These are phyloP conservation scores for Perca fluviatilis DNA, from an alignment of 2,113 vertebrate species.

Conservation along the genomic window DNA sequence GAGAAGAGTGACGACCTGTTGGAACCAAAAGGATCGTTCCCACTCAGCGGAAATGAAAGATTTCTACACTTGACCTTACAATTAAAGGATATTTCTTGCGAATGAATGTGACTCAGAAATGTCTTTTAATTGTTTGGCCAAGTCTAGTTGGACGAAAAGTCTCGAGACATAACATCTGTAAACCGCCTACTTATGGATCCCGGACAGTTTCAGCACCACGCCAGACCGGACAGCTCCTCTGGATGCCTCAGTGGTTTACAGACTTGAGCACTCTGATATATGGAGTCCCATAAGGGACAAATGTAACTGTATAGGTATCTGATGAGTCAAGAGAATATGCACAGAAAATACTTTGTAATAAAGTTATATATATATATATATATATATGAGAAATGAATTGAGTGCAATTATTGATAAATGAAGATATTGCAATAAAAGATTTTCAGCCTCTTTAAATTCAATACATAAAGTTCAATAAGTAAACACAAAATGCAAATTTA, in stretches of 20 bases:
- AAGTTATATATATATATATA: no score
- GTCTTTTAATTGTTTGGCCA: constrained; percentile 87
- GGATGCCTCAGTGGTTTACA: not conserved
- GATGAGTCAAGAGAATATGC: not conserved
- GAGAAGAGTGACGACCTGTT: not conserved
- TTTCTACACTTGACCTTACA: constrained; percentile 84
- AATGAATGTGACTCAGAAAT: constrained; percentile 80
- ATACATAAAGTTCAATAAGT: not conserved
- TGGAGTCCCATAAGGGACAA: not conserved
- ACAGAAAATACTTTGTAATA: not conserved
- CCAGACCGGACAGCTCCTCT: constrained; percentile 68
- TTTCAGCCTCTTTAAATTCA: no score
- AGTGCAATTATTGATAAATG: not conserved
- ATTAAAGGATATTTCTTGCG: constrained; percentile 90
- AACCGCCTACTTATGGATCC: constrained; percentile 31
- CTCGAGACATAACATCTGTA: not conserved
- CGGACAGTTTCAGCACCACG: constrained; percentile 60
- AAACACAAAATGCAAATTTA: no score
- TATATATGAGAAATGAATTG: not conserved
- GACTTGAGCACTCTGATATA: not conserved
- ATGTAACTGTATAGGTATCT: not conserved
- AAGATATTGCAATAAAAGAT: not conserved
- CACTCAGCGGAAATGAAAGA: not conserved
- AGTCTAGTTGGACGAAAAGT: constrained; percentile 64
- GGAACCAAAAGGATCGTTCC: not conserved